Evolutionary conservation across 2,113 vertebrate species (phyloP).

Genomic region (Tringa solitaria): DNA sequence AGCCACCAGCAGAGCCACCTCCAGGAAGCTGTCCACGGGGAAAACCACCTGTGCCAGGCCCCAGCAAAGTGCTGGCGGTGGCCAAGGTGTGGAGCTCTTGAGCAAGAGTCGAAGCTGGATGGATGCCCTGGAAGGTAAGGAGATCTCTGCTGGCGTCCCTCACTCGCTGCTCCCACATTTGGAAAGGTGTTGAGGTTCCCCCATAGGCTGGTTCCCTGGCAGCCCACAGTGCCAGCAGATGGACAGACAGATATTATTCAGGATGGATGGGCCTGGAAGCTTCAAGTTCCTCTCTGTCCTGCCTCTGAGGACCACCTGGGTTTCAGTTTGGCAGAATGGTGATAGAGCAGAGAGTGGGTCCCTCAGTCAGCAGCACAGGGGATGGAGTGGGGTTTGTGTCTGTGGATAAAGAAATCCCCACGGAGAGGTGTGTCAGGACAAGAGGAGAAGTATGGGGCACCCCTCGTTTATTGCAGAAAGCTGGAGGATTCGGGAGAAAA

Average conservation of each 20-base stretch:
- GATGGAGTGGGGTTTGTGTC: background rate
- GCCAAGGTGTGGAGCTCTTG: background rate
- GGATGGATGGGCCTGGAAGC: fast-evolving
- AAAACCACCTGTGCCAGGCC: background rate
- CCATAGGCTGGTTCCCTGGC: background rate
- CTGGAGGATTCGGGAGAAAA: background rate
- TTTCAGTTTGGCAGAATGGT: background rate
- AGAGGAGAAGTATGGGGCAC: background rate
- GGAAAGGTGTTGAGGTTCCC: background rate
- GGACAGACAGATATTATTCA: background rate
- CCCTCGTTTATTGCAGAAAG: background rate
- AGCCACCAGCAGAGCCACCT: background rate
- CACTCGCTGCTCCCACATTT: background rate
- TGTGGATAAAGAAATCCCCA: background rate
- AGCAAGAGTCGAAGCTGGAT: background rate
- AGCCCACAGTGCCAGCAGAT: no score
- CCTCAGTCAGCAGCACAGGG: background rate
- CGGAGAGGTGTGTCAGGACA: background rate
- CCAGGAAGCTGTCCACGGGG: background rate
- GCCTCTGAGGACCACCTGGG: background rate
- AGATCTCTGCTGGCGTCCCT: fast-evolving
- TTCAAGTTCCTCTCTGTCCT: background rate
- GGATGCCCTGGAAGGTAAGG: background rate
- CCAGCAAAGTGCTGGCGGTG: background rate
- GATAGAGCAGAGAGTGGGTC: background rate